These are phyloP conservation scores for Sebastes flavidus DNA, from an alignment of 2,797 vertebrate species.

Conservation along the genomic window DNA sequence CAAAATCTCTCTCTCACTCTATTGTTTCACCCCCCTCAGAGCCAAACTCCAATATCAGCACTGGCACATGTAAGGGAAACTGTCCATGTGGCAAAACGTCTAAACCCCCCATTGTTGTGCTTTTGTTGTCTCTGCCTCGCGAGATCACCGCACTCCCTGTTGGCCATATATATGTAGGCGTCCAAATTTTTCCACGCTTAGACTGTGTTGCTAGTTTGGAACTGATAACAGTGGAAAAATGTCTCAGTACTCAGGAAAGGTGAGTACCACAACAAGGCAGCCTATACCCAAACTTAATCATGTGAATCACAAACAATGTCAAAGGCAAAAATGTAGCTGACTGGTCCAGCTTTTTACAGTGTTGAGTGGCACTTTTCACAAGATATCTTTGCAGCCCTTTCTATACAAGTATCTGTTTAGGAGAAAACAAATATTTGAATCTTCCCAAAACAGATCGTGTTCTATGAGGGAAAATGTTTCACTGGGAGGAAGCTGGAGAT, in stretches of 20 bases:
- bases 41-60: constrained; percentile 88
- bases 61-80: constrained; percentile 77
- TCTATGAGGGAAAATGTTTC: constrained; percentile 94
- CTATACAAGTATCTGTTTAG: background rate
- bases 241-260: constrained; percentile 93
- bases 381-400: background rate
- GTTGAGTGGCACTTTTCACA: background rate
- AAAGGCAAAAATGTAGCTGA: background rate
- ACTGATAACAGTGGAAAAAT: constrained; percentile 77
- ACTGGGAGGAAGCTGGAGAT: constrained; percentile 91
- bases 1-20: constrained; percentile 83
- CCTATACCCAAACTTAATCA: constrained; percentile 1
- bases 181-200: constrained; percentile 70
- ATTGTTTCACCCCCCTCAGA: constrained; percentile 65
- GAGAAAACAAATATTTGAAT: background rate
- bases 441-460: constrained; percentile 83
- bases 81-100: constrained; percentile 87
- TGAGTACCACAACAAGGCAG: constrained; percentile 77
- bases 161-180: constrained; percentile 82
- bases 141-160: constrained; percentile 42
- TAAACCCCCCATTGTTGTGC: constrained; percentile 84
- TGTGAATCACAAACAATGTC: constrained; percentile 25
- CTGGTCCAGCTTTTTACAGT: background rate
- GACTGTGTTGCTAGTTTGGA: constrained; percentile 73
- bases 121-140: constrained; percentile 75